A percentile compares a stretch with the other conserved stretches of the same genome.
Conservation (phyloP, 2,888 invertebrate genomes). For the Aspidapion aeneum region DNA sequence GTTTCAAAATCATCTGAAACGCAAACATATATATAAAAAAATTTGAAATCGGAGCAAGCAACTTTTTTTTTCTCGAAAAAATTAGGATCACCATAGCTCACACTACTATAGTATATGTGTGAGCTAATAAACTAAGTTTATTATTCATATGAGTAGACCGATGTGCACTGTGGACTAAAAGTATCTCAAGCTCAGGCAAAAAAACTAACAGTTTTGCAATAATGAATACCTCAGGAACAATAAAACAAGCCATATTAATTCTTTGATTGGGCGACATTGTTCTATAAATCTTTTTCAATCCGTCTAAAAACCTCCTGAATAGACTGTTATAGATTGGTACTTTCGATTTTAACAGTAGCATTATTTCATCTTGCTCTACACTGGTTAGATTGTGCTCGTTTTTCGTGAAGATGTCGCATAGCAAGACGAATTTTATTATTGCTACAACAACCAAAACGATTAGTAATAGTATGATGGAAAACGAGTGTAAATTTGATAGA, state of each 20-base stretch:
- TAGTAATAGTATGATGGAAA: constrained; percentile 2
- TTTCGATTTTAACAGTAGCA: constrained; percentile 62
- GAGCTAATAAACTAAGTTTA: no score
- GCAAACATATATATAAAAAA: no score
- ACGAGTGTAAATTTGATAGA: no score
- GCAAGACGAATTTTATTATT: constrained; percentile 53
- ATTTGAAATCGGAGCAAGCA: no score
- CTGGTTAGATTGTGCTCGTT: constrained; percentile 58
- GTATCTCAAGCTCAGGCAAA: no score
- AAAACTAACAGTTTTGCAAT: no score
- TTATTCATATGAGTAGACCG: no score
- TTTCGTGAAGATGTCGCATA: constrained; percentile 64
- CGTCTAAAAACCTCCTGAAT: constrained; percentile 57
- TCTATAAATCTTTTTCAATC: constrained; percentile 57
- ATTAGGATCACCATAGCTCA: no score
- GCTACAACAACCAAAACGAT: constrained; percentile 40
- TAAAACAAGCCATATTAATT: constrained; percentile 59
- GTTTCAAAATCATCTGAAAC: no score
- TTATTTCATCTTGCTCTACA: constrained; percentile 63
- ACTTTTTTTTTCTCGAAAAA: no score
- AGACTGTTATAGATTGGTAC: constrained; percentile 64
- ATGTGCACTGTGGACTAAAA: no score
- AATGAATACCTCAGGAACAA: constrained; percentile 60
- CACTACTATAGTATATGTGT: no score
- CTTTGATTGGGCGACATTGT: constrained; percentile 56